These are phyloP conservation scores for Speoplatyrhinus poulsoni DNA, from an alignment of 2,113 vertebrate species.

Conservation along the genomic window DNA sequence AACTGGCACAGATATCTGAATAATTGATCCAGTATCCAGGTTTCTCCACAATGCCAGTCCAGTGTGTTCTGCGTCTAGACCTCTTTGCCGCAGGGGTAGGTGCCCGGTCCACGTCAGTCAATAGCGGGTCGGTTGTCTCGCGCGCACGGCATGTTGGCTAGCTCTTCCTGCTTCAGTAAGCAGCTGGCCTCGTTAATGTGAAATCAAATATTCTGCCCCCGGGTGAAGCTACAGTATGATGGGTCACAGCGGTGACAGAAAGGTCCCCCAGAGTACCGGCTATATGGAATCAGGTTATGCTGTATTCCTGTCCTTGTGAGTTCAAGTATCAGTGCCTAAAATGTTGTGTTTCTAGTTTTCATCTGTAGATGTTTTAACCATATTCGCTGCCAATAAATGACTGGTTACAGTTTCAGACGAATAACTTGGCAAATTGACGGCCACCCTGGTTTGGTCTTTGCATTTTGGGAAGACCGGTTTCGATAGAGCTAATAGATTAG, in stretches of 20 bases:
- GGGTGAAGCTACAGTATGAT: conserved; percentile 13
- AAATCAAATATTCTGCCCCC: conserved; percentile 41
- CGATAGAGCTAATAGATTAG: too few relatives aligned
- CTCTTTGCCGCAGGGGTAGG: conserved; percentile 32
- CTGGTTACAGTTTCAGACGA: too few relatives aligned
- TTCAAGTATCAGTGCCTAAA: not conserved
- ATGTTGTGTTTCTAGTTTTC: too few relatives aligned
- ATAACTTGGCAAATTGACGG: too few relatives aligned
- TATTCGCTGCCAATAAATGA: too few relatives aligned
- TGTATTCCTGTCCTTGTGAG: not conserved
- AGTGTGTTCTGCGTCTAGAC: conserved; percentile 52
- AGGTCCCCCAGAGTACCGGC: conserved; percentile 6
- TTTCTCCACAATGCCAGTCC: conserved; percentile 50
- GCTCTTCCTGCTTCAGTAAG: conserved; percentile 30
- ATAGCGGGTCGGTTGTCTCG: conserved; percentile 42
- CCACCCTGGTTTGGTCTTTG: too few relatives aligned
- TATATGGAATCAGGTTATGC: not conserved
- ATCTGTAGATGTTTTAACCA: too few relatives aligned
- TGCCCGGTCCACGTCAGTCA: conserved; percentile 49
- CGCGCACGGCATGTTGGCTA: conserved; percentile 29
- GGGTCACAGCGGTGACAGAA: conserved; percentile 10
- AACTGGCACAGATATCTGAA: conserved; percentile 58
- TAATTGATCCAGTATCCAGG: conserved; percentile 60
- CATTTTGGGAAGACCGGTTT: too few relatives aligned
- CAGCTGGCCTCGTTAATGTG: conserved; percentile 41